phyloP scores from a whole-genome alignment of 2,888 invertebrate species.

The Synergus laeviventris region DNA sequence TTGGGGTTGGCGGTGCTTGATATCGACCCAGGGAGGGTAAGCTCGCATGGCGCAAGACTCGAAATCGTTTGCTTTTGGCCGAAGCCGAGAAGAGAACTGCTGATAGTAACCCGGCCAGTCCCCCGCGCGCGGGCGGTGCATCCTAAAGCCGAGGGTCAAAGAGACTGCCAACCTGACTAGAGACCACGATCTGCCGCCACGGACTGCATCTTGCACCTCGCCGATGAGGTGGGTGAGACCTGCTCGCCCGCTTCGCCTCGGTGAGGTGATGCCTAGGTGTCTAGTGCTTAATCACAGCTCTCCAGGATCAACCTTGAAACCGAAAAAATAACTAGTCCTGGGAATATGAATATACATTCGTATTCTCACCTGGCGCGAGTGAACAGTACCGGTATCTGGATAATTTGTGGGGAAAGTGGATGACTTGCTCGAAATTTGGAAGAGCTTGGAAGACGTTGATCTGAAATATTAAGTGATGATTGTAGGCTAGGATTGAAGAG shows the following conservation, averaged over 20 bases:
- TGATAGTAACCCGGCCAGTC: constrained; percentile 74
- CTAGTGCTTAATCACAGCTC: neutral
- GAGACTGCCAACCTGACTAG: constrained; percentile 36
- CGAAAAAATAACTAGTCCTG: neutral
- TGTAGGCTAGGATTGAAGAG: neutral
- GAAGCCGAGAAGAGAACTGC: constrained; percentile 61
- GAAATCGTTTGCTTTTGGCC: constrained; percentile 63
- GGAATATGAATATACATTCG: constrained; percentile 1
- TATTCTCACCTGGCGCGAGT: neutral
- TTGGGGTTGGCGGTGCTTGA: constrained; percentile 66
- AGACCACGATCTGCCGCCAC: constrained; percentile 48
- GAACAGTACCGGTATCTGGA: constrained; percentile 10
- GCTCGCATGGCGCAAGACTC: constrained; percentile 72
- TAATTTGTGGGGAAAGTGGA: neutral
- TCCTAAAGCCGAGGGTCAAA: constrained; percentile 56
- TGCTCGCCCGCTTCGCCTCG: constrained; percentile 49
- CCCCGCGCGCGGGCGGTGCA: constrained; percentile 74
- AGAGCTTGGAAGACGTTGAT: constrained; percentile 17
- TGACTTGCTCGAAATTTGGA: neutral
- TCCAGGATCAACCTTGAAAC: constrained; percentile 15
- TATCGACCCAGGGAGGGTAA: constrained; percentile 75
- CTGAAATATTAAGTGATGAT: neutral
- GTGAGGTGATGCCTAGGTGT: constrained; percentile 43
- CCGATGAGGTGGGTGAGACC: constrained; percentile 52
- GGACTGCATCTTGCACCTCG: constrained; percentile 49